These are phyloP conservation scores for Crotalus horridus DNA, from an alignment of 2,113 vertebrate species.

Conservation along the genomic window DNA sequence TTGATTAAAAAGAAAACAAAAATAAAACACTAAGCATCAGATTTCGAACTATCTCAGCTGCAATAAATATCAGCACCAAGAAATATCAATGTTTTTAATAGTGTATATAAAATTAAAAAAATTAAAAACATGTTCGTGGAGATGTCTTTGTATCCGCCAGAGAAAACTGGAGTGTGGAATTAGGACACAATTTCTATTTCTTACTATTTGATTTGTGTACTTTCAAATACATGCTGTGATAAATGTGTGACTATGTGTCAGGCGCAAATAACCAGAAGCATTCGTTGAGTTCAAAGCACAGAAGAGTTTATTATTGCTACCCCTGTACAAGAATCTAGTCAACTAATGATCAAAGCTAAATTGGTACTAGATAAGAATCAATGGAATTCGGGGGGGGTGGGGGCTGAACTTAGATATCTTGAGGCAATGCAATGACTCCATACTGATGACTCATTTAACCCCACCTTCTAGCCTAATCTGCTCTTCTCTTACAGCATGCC, in stretches of 20 bases:
- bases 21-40: not conserved
- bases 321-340: too few relatives aligned
- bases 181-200: not conserved
- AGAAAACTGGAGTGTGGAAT: not conserved
- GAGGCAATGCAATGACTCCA: too few relatives aligned
- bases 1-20: conserved; percentile 32
- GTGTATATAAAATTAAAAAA: not conserved
- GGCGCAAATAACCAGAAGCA: too few relatives aligned
- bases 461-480: too few relatives aligned
- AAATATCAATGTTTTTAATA: not conserved
- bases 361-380: too few relatives aligned
- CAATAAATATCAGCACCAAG: not conserved
- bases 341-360: too few relatives aligned
- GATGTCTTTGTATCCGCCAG: not conserved
- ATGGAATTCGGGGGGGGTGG: too few relatives aligned
- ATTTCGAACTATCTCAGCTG: not conserved
- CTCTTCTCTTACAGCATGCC: too few relatives aligned
- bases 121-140: not conserved
- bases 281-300: too few relatives aligned
- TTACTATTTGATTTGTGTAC: not conserved
- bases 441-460: too few relatives aligned
- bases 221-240: not conserved
- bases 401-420: too few relatives aligned
- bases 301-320: too few relatives aligned
- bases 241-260: not conserved